Conservation (phyloP, 2,797 vertebrate genomes). For the Cyprinella venusta region DNA sequence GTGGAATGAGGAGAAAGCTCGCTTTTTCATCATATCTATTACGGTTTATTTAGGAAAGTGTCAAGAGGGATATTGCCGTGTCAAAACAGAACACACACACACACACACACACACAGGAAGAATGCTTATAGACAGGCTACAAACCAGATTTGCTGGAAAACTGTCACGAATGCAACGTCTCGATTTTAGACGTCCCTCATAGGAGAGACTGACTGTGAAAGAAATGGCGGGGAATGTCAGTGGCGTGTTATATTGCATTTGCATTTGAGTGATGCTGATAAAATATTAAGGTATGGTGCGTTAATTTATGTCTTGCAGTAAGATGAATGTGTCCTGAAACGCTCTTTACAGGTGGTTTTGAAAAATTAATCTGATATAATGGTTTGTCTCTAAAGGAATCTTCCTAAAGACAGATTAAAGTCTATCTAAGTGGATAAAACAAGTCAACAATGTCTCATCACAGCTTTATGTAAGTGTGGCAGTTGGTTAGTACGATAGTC, state of each 20-base stretch:
- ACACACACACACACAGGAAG: constrained; percentile 7
- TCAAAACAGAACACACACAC: constrained; percentile 49
- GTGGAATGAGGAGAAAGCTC: constrained; percentile 40
- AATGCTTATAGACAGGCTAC: constrained; percentile 34
- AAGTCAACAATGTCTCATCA: background rate
- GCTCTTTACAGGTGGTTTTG: constrained; percentile 2
- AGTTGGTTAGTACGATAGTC: background rate
- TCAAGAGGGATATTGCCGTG: constrained; percentile 48
- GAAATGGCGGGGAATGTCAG: background rate
- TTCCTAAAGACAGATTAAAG: background rate
- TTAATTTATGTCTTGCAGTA: constrained; percentile 20
- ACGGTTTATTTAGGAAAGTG: constrained; percentile 49
- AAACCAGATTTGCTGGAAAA: constrained; percentile 26
- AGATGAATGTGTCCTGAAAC: background rate
- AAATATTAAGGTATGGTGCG: constrained; percentile 14
- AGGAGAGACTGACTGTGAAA: background rate
- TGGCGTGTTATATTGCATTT: constrained; percentile 3
- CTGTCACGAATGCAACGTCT: background rate
- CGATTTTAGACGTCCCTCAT: constrained; percentile 5
- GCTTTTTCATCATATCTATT: constrained; percentile 52
- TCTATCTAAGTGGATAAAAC: background rate
- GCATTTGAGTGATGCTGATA: constrained; percentile 3
- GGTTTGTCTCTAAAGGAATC: background rate
- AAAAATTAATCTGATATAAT: background rate
- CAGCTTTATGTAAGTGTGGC: background rate